Evolutionary conservation across 2,888 invertebrate species (phyloP).

Genomic region (Norana najaformis): DNA sequence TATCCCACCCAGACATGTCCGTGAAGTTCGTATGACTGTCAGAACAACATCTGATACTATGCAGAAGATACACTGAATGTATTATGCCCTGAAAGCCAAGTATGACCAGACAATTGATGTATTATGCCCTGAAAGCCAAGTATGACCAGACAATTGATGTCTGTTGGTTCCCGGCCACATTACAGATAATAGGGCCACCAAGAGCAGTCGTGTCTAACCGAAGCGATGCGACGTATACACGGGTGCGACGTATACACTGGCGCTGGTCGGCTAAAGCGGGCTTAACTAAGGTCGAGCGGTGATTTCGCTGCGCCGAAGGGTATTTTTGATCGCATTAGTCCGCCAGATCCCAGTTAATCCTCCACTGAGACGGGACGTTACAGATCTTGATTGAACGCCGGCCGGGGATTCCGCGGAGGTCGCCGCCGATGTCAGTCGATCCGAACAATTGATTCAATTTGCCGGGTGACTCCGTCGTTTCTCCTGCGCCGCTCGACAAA

Average conservation of each 20-base stretch:
- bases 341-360: constrained; percentile 13
- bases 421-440: not conserved
- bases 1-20: not conserved
- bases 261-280: not conserved
- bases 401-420: not conserved
- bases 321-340: constrained; percentile 23
- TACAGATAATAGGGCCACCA: not conserved
- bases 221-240: not conserved
- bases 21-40: too few relatives aligned
- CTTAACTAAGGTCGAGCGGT: not conserved
- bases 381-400: constrained; percentile 18
- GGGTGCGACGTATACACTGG: not conserved
- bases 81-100: not conserved
- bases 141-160: too few relatives aligned
- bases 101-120: too few relatives aligned
- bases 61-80: too few relatives aligned
- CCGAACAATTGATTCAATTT: constrained; percentile 27
- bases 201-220: not conserved
- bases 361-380: not conserved
- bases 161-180: not conserved
- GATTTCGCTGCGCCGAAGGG: constrained; percentile 1
- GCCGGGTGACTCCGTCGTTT: not conserved
- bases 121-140: not conserved
- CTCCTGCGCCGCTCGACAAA: not conserved
- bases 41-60: too few relatives aligned